Evolutionary conservation across 2,888 invertebrate genomes (phyloP).

Genomic region (Campaea margaritaria): DNA sequence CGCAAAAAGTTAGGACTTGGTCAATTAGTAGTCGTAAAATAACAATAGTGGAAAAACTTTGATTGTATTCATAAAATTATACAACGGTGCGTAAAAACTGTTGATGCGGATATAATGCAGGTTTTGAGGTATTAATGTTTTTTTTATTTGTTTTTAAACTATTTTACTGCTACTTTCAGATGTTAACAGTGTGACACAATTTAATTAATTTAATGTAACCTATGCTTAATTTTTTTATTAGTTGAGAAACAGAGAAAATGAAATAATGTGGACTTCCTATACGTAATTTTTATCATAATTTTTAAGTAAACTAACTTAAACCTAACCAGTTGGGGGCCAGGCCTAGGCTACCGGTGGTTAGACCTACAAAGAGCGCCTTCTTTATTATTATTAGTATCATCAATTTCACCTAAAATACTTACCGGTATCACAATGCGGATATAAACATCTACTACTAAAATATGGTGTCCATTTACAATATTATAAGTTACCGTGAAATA

Average conservation of each 20-base stretch:
- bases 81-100: constrained; percentile 19
- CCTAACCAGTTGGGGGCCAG: too few species aligned
- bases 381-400: background rate
- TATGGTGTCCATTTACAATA: constrained; percentile 19
- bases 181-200: background rate
- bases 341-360: too few species aligned
- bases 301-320: too few species aligned
- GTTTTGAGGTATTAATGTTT: background rate
- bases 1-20: constrained; percentile 22
- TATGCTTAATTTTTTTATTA: background rate
- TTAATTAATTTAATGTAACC: background rate
- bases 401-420: background rate
- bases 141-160: background rate
- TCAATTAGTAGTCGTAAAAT: constrained; percentile 25
- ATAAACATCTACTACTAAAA: background rate
- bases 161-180: constrained; percentile 9
- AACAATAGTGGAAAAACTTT: constrained; percentile 14
- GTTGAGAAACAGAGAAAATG: too few species aligned
- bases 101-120: constrained; percentile 19
- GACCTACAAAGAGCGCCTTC: too few species aligned
- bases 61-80: constrained; percentile 12
- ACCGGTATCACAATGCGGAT: background rate
- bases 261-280: too few species aligned
- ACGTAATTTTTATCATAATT: too few species aligned
- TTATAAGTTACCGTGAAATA: constrained; percentile 25